These are phyloP conservation scores for Riparia riparia DNA, from an alignment of 2,113 vertebrate species.

Conservation along the genomic window DNA sequence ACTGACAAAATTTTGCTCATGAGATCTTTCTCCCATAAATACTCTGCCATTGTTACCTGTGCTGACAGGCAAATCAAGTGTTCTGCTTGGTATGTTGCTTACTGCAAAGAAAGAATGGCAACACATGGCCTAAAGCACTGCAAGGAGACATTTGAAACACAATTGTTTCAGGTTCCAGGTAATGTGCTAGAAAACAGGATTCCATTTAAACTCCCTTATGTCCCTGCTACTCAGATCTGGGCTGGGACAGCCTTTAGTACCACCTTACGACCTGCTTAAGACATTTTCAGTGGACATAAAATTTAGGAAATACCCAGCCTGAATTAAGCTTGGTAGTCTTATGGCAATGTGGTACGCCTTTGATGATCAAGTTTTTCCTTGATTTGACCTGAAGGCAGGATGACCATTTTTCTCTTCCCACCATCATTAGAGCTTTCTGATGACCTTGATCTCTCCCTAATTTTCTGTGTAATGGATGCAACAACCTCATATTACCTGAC, in stretches of 20 bases:
- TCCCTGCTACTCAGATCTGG: neutral
- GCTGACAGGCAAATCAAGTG: neutral
- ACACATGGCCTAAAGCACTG: neutral
- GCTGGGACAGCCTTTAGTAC: neutral
- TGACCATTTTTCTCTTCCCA: neutral
- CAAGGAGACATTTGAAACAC: neutral
- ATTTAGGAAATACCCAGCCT: neutral
- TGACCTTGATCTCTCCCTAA: neutral
- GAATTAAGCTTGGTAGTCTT: neutral
- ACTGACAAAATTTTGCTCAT: neutral
- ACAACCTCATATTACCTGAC: neutral
- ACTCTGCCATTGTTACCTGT: neutral
- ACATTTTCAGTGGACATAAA: neutral
- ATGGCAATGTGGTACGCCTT: accelerated
- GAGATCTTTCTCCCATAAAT: neutral
- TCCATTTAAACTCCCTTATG: neutral
- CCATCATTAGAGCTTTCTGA: neutral
- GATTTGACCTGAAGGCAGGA: neutral
- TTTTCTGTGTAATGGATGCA: neutral
- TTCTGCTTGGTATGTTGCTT: neutral
- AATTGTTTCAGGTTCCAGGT: neutral
- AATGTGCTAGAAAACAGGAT: neutral
- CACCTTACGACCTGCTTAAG: neutral
- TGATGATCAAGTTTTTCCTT: neutral
- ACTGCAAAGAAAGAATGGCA: neutral